These are phyloP conservation scores for Brachionus calyciflorus DNA, from an alignment of 1,140 invertebrate species.

Conservation along the genomic window DNA sequence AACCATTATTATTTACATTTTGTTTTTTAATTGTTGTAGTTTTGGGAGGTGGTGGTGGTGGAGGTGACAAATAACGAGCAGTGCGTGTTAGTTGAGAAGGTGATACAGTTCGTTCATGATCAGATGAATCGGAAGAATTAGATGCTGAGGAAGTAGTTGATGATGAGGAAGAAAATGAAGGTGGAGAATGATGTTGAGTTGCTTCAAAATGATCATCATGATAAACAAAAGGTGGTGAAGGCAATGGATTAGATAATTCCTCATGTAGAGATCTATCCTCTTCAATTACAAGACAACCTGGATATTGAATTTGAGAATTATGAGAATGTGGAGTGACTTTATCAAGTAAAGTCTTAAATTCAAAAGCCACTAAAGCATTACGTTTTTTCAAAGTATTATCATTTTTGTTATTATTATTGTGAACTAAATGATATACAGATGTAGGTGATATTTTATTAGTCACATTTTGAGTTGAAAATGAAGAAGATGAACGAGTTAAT, in stretches of 20 bases:
- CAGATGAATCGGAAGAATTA: conserved; percentile 25
- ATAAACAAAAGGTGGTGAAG: conserved; percentile 42
- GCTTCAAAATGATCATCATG: background rate
- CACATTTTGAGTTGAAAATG: background rate
- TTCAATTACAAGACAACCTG: conserved; percentile 15
- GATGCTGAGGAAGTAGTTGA: conserved; percentile 28
- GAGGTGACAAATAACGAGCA: background rate
- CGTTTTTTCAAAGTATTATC: conserved; percentile 43
- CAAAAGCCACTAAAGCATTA: conserved; percentile 43
- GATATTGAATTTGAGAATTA: background rate
- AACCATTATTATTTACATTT: background rate
- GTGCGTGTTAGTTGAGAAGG: conserved; percentile 32
- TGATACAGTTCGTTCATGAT: conserved; percentile 33
- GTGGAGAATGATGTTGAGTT: background rate
- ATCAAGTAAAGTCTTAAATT: conserved; percentile 44
- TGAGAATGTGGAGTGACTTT: background rate
- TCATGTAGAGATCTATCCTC: conserved; percentile 24
- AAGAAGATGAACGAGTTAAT: conserved; percentile 9
- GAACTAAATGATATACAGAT: conserved; percentile 28
- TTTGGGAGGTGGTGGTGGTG: background rate
- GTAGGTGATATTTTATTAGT: conserved; percentile 30
- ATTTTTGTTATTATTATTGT: conserved; percentile 41
- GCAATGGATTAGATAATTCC: background rate
- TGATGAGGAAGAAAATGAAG: conserved; percentile 24
- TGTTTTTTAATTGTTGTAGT: background rate